Evolutionary conservation across 2,888 invertebrate genomes (phyloP).

Genomic region (Choristoneura rosaceana): DNA sequence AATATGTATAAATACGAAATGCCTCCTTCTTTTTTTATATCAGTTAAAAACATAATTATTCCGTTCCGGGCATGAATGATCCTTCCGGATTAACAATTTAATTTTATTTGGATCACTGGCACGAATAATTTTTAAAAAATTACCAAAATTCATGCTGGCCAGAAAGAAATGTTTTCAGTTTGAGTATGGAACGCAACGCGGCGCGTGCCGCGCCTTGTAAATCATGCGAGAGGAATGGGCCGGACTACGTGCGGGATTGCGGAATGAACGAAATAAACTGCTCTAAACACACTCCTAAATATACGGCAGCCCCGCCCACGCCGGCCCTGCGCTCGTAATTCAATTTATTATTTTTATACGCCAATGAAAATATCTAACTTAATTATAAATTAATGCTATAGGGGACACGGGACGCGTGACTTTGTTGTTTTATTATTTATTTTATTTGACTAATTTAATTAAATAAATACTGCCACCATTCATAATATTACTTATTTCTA

Average conservation of each 20-base stretch:
- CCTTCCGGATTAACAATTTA: neutral
- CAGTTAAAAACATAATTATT: neutral
- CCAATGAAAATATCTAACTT: constrained; percentile 41
- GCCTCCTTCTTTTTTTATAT: too few relatives aligned
- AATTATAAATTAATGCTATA: constrained; percentile 41
- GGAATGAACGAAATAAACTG: constrained; percentile 28
- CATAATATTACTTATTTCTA: neutral
- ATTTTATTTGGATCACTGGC: neutral
- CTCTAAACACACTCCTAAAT: constrained; percentile 14
- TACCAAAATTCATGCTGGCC: constrained; percentile 27
- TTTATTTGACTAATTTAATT: constrained; percentile 21
- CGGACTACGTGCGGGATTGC: constrained; percentile 40
- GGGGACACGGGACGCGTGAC: constrained; percentile 30
- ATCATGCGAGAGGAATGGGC: constrained; percentile 60
- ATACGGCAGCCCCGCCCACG: constrained; percentile 8
- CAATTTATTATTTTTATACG: constrained; percentile 38
- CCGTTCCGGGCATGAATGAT: too few relatives aligned
- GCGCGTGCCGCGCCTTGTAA: constrained; percentile 56
- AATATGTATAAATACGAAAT: too few relatives aligned
- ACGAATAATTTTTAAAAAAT: constrained; percentile 13
- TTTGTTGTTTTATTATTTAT: constrained; percentile 26
- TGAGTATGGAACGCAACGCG: constrained; percentile 50
- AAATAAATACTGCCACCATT: neutral
- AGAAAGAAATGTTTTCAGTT: constrained; percentile 33
- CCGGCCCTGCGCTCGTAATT: constrained; percentile 38